These are phyloP conservation scores for Paradoxurus hermaphroditus DNA, from an alignment of 2,113 vertebrate species.

Conservation along the genomic window DNA sequence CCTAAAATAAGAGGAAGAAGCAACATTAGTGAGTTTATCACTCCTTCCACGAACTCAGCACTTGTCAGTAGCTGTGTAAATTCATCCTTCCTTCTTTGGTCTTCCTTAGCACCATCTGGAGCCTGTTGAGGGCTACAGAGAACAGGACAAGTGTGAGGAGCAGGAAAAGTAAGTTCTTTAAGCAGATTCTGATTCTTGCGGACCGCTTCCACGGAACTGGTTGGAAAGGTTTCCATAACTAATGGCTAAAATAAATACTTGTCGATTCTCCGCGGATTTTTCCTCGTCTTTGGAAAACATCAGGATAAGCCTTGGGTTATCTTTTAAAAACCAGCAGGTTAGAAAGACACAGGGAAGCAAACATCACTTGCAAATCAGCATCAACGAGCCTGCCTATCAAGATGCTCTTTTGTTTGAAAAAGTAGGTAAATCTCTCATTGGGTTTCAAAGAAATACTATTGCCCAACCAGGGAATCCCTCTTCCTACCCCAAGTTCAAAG, in stretches of 20 bases:
- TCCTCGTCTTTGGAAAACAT: background rate
- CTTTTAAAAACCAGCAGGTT: conserved; percentile 31
- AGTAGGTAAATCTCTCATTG: background rate
- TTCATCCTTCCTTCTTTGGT: background rate
- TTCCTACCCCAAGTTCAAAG: background rate
- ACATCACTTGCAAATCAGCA: background rate
- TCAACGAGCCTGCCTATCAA: background rate
- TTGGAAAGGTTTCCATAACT: background rate
- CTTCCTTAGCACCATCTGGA: background rate
- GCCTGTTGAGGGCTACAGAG: background rate
- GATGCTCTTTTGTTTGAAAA: background rate
- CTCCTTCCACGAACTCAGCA: background rate
- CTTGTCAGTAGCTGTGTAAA: background rate
- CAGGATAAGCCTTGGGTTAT: background rate
- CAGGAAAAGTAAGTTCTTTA: background rate
- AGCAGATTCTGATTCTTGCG: background rate
- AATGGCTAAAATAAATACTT: conserved; percentile 37
- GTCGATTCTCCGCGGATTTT: background rate
- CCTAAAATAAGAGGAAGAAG: conserved; percentile 83
- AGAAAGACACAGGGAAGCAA: background rate
- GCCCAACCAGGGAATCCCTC: background rate
- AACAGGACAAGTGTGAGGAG: background rate
- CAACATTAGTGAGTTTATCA: background rate
- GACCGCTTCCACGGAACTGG: background rate
- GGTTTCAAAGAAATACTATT: background rate